Base-by-base conservation (phyloP, 2,888 invertebrate species). In the Ommatoiulus sabulosus region DNA sequence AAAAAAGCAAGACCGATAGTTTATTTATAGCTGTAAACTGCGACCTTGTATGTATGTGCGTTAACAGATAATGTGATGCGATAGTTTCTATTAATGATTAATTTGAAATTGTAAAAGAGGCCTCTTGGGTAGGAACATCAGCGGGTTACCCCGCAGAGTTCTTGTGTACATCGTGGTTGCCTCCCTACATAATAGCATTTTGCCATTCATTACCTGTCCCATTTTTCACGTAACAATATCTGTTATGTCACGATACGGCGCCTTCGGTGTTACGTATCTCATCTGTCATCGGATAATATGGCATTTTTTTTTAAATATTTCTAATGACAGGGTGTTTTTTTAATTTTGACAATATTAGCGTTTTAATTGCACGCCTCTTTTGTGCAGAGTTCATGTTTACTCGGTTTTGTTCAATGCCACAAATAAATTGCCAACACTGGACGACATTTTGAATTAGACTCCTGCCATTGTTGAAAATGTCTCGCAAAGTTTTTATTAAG, bases 81-180 rank as follows among this genome's bases (percentile, higher is more conserved):
- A 57, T 15, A 0, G 57, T 57, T 17, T 0, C 15, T 46, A 15
- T 57, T 57, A 63, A 63, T 63, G 63, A 63, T 63, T 63, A 63
- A 63, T n/a, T 63, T 63, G 63, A 63, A 63, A 63, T 63, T 17
- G 17, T 63, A 63, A 63, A 35, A 63, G 63, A n/a, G 17, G 5
- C 7, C 63, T 63, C 63, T n/a, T n/a, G 63, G 63, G 63, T 63
- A n/a, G 17, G 63, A 20, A 63, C 3, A 63, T 63, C 20, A n/a
- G 63, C n/a, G n/a, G n/a, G 63, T n/a, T 63, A n/a, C 63, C 63
- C 63, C n/a, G 63, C 63, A 63, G 63, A 17, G 63, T 7, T 63
- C n/a, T 63, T 63, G 17, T 63, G 63, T n/a, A n/a, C 17, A 63
- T 63, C n/a, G 3, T n/a, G 63, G 63, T 63, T 63, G 63, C 63